phyloP scores from a whole-genome alignment of 2,113 vertebrate genomes.

The Hystrix cristata region DNA sequence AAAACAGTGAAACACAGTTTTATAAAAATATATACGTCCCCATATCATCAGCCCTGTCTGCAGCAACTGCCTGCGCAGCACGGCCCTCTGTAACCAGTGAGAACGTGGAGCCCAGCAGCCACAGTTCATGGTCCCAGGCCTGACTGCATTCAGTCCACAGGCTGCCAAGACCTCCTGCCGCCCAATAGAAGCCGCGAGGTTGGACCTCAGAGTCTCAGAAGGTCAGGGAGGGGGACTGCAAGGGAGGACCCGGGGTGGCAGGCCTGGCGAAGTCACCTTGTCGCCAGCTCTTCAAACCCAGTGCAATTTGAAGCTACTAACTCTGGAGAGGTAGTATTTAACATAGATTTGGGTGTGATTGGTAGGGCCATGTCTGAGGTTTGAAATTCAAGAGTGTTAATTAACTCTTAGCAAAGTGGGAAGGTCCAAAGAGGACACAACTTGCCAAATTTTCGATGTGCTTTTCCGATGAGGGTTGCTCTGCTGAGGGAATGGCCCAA shows the following conservation, averaged over 20 bases:
- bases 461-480: not conserved
- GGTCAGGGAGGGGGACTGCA: not conserved
- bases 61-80: no score
- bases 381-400: not conserved
- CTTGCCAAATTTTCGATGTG: not conserved
- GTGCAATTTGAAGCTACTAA: not conserved
- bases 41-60: not conserved
- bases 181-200: accelerated
- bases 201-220: not conserved
- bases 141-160: not conserved
- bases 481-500: not conserved
- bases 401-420: not conserved
- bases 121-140: accelerated
- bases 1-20: not conserved
- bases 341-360: not conserved
- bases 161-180: not conserved
- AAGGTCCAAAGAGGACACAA: not conserved
- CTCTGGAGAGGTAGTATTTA: not conserved
- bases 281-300: not conserved
- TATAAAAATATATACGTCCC: not conserved
- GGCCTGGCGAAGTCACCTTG: not conserved
- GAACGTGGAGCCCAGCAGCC: not conserved
- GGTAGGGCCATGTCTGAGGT: not conserved
- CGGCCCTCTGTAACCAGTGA: no score
- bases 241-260: not conserved